Conservation (phyloP, 2,113 vertebrate species). For the Vimba vimba region DNA sequence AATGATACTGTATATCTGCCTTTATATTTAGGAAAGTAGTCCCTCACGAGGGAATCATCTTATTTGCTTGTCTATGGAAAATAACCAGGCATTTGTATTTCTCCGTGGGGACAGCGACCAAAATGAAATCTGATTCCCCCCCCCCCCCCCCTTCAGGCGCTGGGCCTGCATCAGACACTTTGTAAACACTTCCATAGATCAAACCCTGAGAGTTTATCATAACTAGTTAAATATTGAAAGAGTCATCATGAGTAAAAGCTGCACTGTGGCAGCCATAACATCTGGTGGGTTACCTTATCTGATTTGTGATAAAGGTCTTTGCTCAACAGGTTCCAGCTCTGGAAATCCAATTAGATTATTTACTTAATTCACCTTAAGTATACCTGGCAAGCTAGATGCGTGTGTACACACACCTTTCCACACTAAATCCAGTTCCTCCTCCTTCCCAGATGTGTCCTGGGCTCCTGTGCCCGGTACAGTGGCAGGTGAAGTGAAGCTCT, state of each 20-base stretch:
- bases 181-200: not conserved
- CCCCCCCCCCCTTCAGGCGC: too few relatives aligned
- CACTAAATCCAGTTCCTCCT: conserved; percentile 13
- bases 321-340: not conserved
- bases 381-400: not conserved
- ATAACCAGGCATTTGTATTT: not conserved
- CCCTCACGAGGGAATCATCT: not conserved
- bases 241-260: conserved; percentile 22
- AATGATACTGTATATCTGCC: not conserved
- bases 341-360: conserved; percentile 20
- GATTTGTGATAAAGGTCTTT: conserved; percentile 6
- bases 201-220: not conserved
- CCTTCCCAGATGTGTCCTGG: conserved; percentile 81
- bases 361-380: not conserved
- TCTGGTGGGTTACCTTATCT: not conserved
- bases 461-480: conserved; percentile 81
- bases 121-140: too few relatives aligned
- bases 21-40: not conserved
- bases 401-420: not conserved
- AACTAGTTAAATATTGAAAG: conserved; percentile 48
- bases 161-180: not conserved
- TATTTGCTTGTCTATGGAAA: not conserved
- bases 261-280: not conserved
- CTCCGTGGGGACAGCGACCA: too few relatives aligned
- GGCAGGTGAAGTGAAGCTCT: conserved; percentile 92